A percentile compares a stretch with the other conserved stretches of the same genome.
Conservation (phyloP, 2,888 invertebrate genomes). For the Monopis laevigella region DNA sequence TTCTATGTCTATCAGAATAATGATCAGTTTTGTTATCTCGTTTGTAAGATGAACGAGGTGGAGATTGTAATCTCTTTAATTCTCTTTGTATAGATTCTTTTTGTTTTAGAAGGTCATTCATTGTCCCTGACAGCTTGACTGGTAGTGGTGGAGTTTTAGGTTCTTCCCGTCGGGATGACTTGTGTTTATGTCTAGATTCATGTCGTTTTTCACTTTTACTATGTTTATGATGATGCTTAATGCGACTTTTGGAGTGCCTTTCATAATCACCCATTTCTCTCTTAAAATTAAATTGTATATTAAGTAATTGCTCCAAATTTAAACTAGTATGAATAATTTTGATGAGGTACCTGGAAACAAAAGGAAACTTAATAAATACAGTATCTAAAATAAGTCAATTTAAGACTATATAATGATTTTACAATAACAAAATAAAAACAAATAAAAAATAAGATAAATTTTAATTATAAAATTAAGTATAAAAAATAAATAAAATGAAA, state of each 20-base stretch:
- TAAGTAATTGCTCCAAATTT: no score
- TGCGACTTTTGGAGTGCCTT: slow-evolving; percentile 25
- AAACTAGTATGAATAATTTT: no score
- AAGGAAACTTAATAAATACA: no score
- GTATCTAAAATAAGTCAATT: no score
- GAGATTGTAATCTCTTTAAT: slow-evolving; percentile 21
- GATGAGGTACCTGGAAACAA: slow-evolving; percentile 5
- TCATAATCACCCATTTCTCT: slow-evolving; percentile 38
- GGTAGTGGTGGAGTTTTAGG: slow-evolving; percentile 52
- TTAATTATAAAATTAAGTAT: slow-evolving; percentile 1
- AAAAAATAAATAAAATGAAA: not conserved
- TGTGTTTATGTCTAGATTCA: slow-evolving; percentile 23
- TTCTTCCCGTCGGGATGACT: slow-evolving; percentile 29
- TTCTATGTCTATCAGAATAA: not conserved
- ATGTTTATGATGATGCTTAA: slow-evolving; percentile 4
- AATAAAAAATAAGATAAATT: no score
- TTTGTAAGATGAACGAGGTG: not conserved
- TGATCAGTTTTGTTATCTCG: not conserved
- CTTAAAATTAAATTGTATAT: slow-evolving; percentile 12
- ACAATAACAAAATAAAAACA: slow-evolving; percentile 2
- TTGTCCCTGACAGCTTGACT: slow-evolving; percentile 27
- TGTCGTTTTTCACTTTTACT: slow-evolving; percentile 21
- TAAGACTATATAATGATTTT: no score
- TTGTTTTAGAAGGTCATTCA: slow-evolving; percentile 45
- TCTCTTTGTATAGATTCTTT: slow-evolving; percentile 42